Percentiles rank a stretch among this genome's conserved stretches.
Evolutionary conservation across 2,888 invertebrate species (phyloP).

Genomic region (Hybos culiciformis): DNA sequence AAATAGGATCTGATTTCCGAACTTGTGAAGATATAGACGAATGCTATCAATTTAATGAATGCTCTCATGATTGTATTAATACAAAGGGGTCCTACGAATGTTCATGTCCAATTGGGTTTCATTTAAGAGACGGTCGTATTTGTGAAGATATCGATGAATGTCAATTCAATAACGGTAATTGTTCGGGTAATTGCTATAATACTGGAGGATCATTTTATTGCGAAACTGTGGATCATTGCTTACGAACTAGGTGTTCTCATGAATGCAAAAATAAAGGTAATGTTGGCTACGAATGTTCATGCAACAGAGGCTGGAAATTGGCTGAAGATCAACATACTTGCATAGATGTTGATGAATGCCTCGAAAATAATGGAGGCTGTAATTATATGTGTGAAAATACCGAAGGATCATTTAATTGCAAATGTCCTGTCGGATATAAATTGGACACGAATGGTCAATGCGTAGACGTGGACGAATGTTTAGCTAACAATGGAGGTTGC

Average conservation of each 20-base stretch:
- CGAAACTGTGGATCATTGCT: too few species aligned
- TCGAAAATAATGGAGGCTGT: slow-evolving; percentile 32
- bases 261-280: too few species aligned
- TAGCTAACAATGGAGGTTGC: slow-evolving; percentile 31
- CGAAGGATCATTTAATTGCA: slow-evolving; percentile 42
- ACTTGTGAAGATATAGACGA: slow-evolving; percentile 38
- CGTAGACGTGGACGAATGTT: slow-evolving; percentile 43
- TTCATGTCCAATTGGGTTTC: slow-evolving; percentile 35
- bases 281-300: slow-evolving; percentile 41
- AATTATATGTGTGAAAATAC: slow-evolving; percentile 41
- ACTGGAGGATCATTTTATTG: too few species aligned
- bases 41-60: slow-evolving; percentile 33
- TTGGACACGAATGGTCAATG: slow-evolving; percentile 37
- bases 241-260: too few species aligned
- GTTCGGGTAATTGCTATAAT: slow-evolving; percentile 28
- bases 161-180: slow-evolving; percentile 28
- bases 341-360: slow-evolving; percentile 38
- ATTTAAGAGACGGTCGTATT: slow-evolving; percentile 30
- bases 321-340: slow-evolving; percentile 29
- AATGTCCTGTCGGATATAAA: slow-evolving; percentile 41
- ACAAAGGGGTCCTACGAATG: slow-evolving; percentile 27
- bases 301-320: slow-evolving; percentile 36
- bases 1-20: slow-evolving; percentile 26
- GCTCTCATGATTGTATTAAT: slow-evolving; percentile 42
- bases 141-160: slow-evolving; percentile 43